Evolutionary conservation across 2,888 invertebrate species (phyloP).

Genomic region (Eupeodes latifasciatus): DNA sequence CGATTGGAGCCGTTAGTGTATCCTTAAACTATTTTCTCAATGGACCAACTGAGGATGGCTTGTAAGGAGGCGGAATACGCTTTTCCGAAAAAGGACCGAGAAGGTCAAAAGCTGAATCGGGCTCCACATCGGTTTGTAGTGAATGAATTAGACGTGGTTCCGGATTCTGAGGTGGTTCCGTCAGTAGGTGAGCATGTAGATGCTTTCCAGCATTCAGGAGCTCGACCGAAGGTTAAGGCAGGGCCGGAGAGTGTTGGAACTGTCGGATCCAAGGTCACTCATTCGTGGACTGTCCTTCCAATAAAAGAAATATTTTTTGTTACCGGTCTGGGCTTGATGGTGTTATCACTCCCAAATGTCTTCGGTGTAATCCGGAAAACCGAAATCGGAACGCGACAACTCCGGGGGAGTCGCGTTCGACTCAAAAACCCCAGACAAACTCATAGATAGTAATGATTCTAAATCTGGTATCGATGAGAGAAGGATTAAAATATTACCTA

Average conservation of each 20-base stretch:
- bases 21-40: constrained; percentile 9
- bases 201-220: too few species aligned
- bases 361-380: background rate
- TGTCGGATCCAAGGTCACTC: background rate
- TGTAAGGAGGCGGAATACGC: constrained; percentile 36
- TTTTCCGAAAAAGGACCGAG: background rate
- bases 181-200: too few species aligned
- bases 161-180: too few species aligned
- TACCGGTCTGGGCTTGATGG: constrained; percentile 3
- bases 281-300: background rate
- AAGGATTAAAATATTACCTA: background rate
- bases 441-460: background rate
- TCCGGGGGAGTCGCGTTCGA: constrained; percentile 8
- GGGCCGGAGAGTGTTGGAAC: background rate
- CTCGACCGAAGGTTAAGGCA: background rate
- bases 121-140: background rate
- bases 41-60: constrained; percentile 24
- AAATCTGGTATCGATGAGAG: too few species aligned
- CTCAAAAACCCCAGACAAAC: background rate
- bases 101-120: background rate
- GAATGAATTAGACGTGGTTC: too few species aligned
- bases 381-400: background rate
- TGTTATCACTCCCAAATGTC: constrained; percentile 11
- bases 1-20: constrained; percentile 20
- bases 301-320: background rate